A percentile compares a stretch with the other conserved stretches of the same genome.
phyloP scores from a whole-genome alignment of 1,140 invertebrate genomes.

The Panulirus ornatus region DNA sequence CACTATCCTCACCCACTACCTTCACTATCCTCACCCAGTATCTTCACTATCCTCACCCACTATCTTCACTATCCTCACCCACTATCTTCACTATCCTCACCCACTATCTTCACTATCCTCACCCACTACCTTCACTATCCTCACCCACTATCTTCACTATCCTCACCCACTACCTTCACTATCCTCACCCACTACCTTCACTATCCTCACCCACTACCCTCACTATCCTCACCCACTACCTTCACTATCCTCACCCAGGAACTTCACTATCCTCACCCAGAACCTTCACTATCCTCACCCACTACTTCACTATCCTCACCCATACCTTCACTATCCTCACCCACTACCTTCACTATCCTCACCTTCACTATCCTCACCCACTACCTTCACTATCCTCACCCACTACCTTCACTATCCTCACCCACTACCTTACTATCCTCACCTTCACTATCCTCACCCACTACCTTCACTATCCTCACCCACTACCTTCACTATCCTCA shows the following conservation, averaged over 20 bases:
- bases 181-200: too few relatives aligned
- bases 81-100: too few relatives aligned
- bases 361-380: neutral
- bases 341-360: neutral
- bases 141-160: neutral
- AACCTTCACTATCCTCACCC: too few relatives aligned
- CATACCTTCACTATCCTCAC: neutral
- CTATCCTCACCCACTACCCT: too few relatives aligned
- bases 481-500: neutral
- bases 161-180: too few relatives aligned
- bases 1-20: neutral
- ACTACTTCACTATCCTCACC: too few relatives aligned
- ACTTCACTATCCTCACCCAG: too few relatives aligned
- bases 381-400: neutral
- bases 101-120: neutral
- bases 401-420: neutral
- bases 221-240: too few relatives aligned
- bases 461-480: neutral
- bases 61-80: neutral
- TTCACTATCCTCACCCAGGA: too few relatives aligned
- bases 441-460: neutral
- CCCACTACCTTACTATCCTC: neutral
- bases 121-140: neutral
- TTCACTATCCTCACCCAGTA: neutral
- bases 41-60: neutral